Evolutionary conservation across 2,113 vertebrate species (phyloP), one percentile per base, ranked within the genome.

Genomic region (Callithrix jacchus): DNA sequence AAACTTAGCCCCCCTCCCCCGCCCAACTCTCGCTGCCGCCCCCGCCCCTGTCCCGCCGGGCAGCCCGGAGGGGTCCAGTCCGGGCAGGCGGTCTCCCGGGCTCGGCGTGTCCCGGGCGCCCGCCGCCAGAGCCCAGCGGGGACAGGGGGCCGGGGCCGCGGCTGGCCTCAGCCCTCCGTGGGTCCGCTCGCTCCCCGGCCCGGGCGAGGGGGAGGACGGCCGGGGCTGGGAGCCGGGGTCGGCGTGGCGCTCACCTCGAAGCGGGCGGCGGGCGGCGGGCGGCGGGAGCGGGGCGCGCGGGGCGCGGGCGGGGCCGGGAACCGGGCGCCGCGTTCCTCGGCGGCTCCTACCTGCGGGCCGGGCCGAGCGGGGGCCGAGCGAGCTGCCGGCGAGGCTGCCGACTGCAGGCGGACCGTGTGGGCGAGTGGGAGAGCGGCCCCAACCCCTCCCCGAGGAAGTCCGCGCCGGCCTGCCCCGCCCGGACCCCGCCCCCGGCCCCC

Each of bases 401-500:
- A 94, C 86, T 14, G 70, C 95, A 30, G 71, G 74, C 64, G 18
- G 86, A 73, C 93, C 45, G 79, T 86, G 94, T 68, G 95, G 97
- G 97, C 97, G 94, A 96, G 92, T 95, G 92, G 80, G 97, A 97
- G 88, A 66, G 23, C 85, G 45, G 95, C 97, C 97, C 96, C 95
- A 93, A 92, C 76, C 93, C 93, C 89, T 92, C 84, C 94, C 91
- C 61, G 83, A 97, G 98, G 97, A 96, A 97, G 97, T 97, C 97
- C 85, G 90, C 95, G 86, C 10, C 37, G 93, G 87, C 92, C 96
- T 89, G 97, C 97, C 97, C 97, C 93, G 96, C 92, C 95, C 87
- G 82, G 91, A 13, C 77, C 49, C 66, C 95, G 96, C 70, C 76
- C 66, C 68, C 35, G 66, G 13, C 8, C 81, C 95, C 87, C 40